Evolutionary conservation across 2,797 vertebrate species (phyloP), one percentile per base, ranked within the genome.

Genomic region (Cyclopterus lumpus): DNA sequence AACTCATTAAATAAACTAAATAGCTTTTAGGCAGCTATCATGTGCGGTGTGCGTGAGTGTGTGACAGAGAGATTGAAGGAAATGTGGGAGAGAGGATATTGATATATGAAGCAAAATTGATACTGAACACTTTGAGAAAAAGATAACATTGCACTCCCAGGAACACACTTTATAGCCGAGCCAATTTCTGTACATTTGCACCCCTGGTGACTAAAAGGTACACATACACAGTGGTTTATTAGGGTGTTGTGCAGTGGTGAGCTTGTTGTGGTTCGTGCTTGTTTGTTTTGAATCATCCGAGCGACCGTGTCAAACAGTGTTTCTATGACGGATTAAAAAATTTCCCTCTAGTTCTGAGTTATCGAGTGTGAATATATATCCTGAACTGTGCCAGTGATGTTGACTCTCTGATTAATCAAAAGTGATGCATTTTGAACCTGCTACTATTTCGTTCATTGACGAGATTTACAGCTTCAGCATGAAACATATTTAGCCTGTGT

Each of bases 1-100:
- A 80, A 76, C 34, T 67, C 60, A 77, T 90, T 87, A 82, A 8
- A 49, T 46, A 46, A 81, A 72, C 62, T 44, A 67, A 77, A 76
- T 42, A 60, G 84, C 72, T 73, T 86, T 86, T 54, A 86, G 36
- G 53, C 67, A 65, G 74, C 55, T 46, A 64, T 54, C 54, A 22
- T 71, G 49, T 55, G 58, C 44, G 46, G 38, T 67, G 69, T 61
- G 40, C 68, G 15, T 30, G 59, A 30, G n/a, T 68, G 76, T 82
- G 73, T 87, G 72, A 75, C 64, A 54, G 55, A 54, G 67, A 70
- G 64, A 66, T 49, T 62, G 59, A 22, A 79, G 70, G 63, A 68
- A 84, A 79, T 73, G 49, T 81, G 24, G 28, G 38, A 48, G 24
- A 26, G 30, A 32, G 32, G n/a, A 63, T 67, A 63, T 53, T 78